phyloP scores from a whole-genome alignment of 2,888 invertebrate genomes.

The Eupsilia transversa region DNA sequence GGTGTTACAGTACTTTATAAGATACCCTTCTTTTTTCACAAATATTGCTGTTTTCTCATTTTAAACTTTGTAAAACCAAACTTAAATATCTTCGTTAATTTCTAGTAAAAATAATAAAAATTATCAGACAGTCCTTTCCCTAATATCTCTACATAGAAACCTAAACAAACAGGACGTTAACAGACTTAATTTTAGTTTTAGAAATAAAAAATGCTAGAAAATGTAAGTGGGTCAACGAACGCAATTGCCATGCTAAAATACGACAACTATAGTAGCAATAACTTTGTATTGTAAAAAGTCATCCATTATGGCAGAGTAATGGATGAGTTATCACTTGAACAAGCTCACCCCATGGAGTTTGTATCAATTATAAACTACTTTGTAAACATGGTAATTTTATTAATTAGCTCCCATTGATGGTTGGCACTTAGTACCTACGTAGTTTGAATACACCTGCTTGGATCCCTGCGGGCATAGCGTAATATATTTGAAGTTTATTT shows the following conservation, averaged over 20 bases:
- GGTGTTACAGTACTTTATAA: conserved; percentile 30
- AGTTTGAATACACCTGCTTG: conserved; percentile 46
- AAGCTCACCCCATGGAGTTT: conserved; percentile 6
- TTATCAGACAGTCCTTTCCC: background rate
- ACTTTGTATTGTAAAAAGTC: background rate
- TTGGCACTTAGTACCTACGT: conserved; percentile 25
- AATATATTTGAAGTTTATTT: conserved; percentile 24
- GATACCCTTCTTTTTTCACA: background rate
- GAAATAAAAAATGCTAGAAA: background rate
- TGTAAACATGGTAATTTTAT: conserved; percentile 44
- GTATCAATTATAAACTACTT: conserved; percentile 53
- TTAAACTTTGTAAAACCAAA: background rate
- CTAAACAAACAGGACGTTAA: too few species aligned
- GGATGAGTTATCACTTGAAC: conserved; percentile 28
- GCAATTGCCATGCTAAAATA: background rate
- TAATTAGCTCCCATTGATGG: conserved; percentile 27
- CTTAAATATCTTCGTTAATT: background rate
- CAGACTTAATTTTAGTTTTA: background rate
- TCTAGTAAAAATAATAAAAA: background rate
- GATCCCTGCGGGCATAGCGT: conserved; percentile 11
- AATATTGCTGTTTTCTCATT: background rate
- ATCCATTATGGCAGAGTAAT: conserved; percentile 11
- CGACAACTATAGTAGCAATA: background rate
- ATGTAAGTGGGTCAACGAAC: background rate
- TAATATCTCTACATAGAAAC: background rate